Evolutionary conservation across 2,113 vertebrate genomes (phyloP).

Genomic region (Ancistrus triradiatus): DNA sequence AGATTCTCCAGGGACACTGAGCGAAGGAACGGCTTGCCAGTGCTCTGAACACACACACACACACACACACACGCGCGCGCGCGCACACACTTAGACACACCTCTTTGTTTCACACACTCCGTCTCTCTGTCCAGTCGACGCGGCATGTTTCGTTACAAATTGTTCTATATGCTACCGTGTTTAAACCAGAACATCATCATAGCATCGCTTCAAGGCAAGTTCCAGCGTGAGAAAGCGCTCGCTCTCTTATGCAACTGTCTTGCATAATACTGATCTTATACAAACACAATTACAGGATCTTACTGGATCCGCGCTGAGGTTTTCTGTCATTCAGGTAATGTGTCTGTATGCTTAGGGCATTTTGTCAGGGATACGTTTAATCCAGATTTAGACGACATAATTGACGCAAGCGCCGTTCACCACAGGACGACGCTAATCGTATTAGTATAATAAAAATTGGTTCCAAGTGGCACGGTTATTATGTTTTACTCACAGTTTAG

Average conservation of each 20-base stretch:
- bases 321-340: too few species aligned
- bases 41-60: slow-evolving; percentile 25
- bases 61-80: slow-evolving; percentile 2
- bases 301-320: too few species aligned
- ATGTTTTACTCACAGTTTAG: too few species aligned
- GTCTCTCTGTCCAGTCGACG: not conserved
- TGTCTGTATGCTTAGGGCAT: too few species aligned
- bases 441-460: too few species aligned
- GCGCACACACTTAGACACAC: not conserved
- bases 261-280: not conserved
- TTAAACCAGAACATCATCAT: slow-evolving; percentile 16
- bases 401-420: too few species aligned
- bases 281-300: slow-evolving; percentile 26
- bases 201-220: slow-evolving; percentile 14
- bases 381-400: too few species aligned
- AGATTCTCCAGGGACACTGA: slow-evolving; percentile 56
- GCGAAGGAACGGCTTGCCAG: slow-evolving; percentile 47
- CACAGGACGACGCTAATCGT: too few species aligned
- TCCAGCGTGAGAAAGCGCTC: slow-evolving; percentile 9
- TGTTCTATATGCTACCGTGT: slow-evolving; percentile 1
- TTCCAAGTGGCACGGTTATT: too few species aligned
- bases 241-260: slow-evolving; percentile 13
- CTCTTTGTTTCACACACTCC: not conserved
- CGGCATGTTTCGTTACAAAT: not conserved
- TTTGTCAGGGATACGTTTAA: too few species aligned